phyloP scores from a whole-genome alignment of 1,140 invertebrate species.

The Drosophila bocki region DNA sequence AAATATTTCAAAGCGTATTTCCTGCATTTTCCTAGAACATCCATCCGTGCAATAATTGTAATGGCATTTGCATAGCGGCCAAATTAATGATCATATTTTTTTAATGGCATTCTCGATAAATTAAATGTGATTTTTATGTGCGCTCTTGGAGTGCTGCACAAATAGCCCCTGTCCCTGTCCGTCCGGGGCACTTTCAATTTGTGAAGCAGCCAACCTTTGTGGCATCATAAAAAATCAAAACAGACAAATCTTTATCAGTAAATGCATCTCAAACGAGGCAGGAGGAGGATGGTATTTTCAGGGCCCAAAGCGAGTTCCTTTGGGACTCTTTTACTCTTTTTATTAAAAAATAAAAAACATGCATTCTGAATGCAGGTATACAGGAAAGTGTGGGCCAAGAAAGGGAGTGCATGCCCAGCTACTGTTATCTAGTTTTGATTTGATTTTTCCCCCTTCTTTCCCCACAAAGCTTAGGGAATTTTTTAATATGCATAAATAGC shows the following conservation, averaged over 20 bases:
- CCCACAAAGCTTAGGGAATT: constrained; percentile 57
- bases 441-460: constrained; percentile 33
- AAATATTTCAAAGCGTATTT: not conserved
- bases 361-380: constrained; percentile 53
- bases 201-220: constrained; percentile 55
- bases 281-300: constrained; percentile 5
- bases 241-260: constrained; percentile 78
- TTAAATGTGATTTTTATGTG: constrained; percentile 65
- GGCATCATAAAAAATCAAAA: constrained; percentile 79
- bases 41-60: constrained; percentile 32
- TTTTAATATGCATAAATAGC: constrained; percentile 83
- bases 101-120: constrained; percentile 63
- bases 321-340: constrained; percentile 35
- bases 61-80: constrained; percentile 51
- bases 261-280: constrained; percentile 48
- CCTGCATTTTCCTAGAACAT: not conserved
- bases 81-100: constrained; percentile 61
- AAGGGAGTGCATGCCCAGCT: constrained; percentile 48
- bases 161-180: constrained; percentile 37
- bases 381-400: not conserved
- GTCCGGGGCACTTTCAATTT: constrained; percentile 33
- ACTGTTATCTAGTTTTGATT: constrained; percentile 81
- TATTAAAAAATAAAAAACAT: constrained; percentile 53
- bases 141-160: constrained; percentile 25
- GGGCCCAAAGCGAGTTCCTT: too few relatives aligned